A percentile compares a stretch with the other conserved stretches of the same genome.
Conservation (phyloP, 2,797 vertebrate genomes). For the Gymnothorax javanicus region DNA sequence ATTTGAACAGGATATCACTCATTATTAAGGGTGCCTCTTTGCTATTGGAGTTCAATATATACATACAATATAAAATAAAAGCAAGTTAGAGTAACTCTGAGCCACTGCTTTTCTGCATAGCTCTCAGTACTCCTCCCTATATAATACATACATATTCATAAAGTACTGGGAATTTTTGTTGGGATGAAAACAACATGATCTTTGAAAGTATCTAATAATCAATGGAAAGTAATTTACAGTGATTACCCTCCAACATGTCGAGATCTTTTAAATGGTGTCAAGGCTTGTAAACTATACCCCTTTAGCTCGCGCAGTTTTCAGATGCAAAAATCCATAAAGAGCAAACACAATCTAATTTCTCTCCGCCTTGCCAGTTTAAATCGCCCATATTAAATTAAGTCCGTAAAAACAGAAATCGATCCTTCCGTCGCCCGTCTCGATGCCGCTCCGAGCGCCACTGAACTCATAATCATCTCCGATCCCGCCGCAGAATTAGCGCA, state of each 20-base stretch:
- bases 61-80: not conserved
- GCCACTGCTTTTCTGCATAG: not conserved
- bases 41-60: not conserved
- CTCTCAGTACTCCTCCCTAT: not conserved
- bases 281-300: constrained; percentile 62
- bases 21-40: not conserved
- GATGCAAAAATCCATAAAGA: constrained; percentile 71
- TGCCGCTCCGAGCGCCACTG: constrained; percentile 60
- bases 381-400: constrained; percentile 77
- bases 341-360: constrained; percentile 77
- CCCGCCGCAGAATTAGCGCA: constrained; percentile 61
- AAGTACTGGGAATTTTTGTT: constrained; percentile 64
- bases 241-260: constrained; percentile 65
- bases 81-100: not conserved
- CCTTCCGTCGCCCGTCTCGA: constrained; percentile 68
- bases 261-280: constrained; percentile 62
- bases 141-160: constrained; percentile 56
- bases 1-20: constrained; percentile 1
- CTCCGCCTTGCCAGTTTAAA: constrained; percentile 73
- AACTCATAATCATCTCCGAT: constrained; percentile 69
- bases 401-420: constrained; percentile 75
- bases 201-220: constrained; percentile 70
- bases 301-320: constrained; percentile 61
- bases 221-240: constrained; percentile 67
- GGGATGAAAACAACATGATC: constrained; percentile 67